Evolutionary conservation across 2,888 invertebrate species (phyloP), one percentile per base, ranked within the genome.

Genomic region (Dynastes tityus): DNA sequence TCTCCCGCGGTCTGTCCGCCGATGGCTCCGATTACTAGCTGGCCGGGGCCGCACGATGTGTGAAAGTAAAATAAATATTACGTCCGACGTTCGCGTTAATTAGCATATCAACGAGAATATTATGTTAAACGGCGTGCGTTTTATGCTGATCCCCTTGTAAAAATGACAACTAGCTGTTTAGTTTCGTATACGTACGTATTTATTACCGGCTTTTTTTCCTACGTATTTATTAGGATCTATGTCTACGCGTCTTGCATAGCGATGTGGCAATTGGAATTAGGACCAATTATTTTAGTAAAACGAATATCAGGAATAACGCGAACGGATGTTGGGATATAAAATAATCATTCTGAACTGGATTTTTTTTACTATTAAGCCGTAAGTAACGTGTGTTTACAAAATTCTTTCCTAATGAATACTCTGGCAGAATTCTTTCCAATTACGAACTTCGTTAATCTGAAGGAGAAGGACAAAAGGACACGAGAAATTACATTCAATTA

Each of bases 81-180:
- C 51, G 51, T 73, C 58, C 40, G 58, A 58, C 40, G 73, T 58
- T 58, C 40, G 55, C 40, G 58, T 40, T 73, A 73, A 58, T 73
- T 73, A 73, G 73, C 73, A 73, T 71, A 71, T 58, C 71, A 71
- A 71, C 71, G 71, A 71, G 71, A 37, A 71, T 71, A 71, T 71
- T 71, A 71, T 71, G 71, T 71, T 71, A 71, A 71, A 73, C 37
- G 58, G 51, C 40, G 40, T 13, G 22, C 73, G 58, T 73, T 73
- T 73, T 58, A 73, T 37, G 16, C 58, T 73, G 58, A 73, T 58
- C 37, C 40, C 22, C 40, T 58, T 58, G n/a, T 40, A 40, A 73
- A 73, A 73, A 73, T 73, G 58, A 73, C 55, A 73, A 58, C 73
- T 73, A 68, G 22, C 58, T 58, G 58, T 40, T 37, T 55, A 58